These are phyloP conservation scores for Myotis myotis DNA, from an alignment of 2,797 vertebrate genomes.

Conservation along the genomic window DNA sequence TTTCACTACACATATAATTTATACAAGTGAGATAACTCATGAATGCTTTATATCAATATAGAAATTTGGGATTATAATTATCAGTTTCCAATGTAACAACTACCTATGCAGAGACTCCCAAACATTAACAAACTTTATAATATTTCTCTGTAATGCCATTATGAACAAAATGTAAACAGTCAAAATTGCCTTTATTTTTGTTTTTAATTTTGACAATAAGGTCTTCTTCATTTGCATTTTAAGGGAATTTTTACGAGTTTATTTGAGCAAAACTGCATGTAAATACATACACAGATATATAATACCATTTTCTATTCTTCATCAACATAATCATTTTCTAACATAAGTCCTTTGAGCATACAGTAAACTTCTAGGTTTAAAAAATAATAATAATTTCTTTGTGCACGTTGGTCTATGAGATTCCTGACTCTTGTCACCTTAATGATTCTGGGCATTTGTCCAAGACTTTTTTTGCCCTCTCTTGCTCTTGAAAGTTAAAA, in stretches of 20 bases:
- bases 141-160: not conserved
- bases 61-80: not conserved
- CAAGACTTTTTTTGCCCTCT: not conserved
- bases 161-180: not conserved
- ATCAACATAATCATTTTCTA: not conserved
- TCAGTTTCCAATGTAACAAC: not conserved
- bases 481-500: conserved; percentile 16
- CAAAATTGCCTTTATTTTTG: not conserved
- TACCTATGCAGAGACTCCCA: not conserved
- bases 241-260: not conserved
- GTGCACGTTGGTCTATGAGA: not conserved
- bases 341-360: not conserved
- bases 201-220: not conserved
- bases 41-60: not conserved
- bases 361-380: not conserved
- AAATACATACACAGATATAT: not conserved
- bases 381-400: not conserved
- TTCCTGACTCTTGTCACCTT: not conserved
- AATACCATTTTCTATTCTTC: not conserved
- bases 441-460: conserved; percentile 21
- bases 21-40: not conserved
- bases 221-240: not conserved
- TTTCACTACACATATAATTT: not conserved
- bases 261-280: not conserved
- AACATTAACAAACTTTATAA: not conserved